A percentile compares a stretch with the other conserved stretches of the same genome.
Conservation (phyloP, 2,888 invertebrate genomes). For the Plebejus anna region DNA sequence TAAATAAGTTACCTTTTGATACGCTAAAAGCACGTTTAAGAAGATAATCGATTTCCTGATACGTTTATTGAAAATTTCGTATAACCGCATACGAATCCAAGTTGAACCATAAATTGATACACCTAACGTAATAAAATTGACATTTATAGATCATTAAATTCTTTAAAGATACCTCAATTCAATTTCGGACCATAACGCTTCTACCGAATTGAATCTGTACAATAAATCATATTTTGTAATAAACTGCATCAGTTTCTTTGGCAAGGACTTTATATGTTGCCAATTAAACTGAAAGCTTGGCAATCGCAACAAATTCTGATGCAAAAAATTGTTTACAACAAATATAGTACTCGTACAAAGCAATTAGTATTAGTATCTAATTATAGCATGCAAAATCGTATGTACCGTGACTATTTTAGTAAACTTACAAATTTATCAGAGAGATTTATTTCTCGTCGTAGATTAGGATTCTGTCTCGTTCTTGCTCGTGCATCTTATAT, state of each 20-base stretch:
- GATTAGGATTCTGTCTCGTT: slow-evolving; percentile 54
- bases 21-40: not conserved
- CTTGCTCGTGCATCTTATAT: slow-evolving; percentile 47
- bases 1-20: not conserved
- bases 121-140: slow-evolving; percentile 48
- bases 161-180: slow-evolving; percentile 9
- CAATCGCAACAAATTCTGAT: not conserved
- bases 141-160: slow-evolving; percentile 26
- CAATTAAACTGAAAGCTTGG: not conserved
- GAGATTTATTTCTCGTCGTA: slow-evolving; percentile 51
- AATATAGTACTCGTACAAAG: not conserved
- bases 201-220: slow-evolving; percentile 21
- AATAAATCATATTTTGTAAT: slow-evolving; percentile 15
- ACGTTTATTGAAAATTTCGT: not conserved
- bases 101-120: slow-evolving; percentile 62
- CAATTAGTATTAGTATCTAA: not conserved
- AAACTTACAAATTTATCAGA: slow-evolving; percentile 52
- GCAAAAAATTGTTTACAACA: not conserved
- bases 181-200: slow-evolving; percentile 9
- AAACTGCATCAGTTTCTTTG: not conserved
- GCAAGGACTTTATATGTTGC: not conserved
- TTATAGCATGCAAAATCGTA: slow-evolving; percentile 3
- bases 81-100: slow-evolving; percentile 48
- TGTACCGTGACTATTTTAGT: slow-evolving; percentile 24
- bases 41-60: not conserved